Conservation (phyloP, 2,113 vertebrate genomes). For the Ailurus styani region DNA sequence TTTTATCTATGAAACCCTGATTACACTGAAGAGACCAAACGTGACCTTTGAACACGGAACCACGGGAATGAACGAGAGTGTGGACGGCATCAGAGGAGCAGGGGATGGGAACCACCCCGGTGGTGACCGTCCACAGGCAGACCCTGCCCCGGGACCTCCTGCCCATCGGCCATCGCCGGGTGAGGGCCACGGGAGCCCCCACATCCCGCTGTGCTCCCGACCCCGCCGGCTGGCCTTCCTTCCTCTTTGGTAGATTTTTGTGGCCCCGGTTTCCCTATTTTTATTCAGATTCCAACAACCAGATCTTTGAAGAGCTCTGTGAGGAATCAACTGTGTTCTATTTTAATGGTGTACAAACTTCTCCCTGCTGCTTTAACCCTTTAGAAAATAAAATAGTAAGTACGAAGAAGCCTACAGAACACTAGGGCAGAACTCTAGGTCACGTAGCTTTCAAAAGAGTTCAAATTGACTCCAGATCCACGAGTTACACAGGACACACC, state of each 20-base stretch:
- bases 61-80: rapidly evolving
- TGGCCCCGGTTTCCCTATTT: neutral
- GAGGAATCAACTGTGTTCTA: neutral
- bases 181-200: rapidly evolving
- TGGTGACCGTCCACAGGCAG: too few relatives aligned
- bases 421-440: neutral
- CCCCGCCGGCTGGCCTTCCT: rapidly evolving
- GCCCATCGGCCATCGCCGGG: neutral
- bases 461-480: neutral
- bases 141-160: rapidly evolving
- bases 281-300: neutral
- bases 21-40: neutral
- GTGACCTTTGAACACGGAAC: too few relatives aligned
- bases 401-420: rapidly evolving
- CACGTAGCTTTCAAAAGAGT: neutral
- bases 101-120: too few relatives aligned
- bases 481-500: neutral
- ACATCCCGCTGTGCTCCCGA: rapidly evolving
- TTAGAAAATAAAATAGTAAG: neutral
- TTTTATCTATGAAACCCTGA: neutral
- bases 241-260: neutral
- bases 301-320: neutral
- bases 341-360: neutral
- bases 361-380: neutral
- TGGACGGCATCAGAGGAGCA: rapidly evolving